phyloP scores from a whole-genome alignment of 2,797 vertebrate species.

The Crocodylus rhombifer region DNA sequence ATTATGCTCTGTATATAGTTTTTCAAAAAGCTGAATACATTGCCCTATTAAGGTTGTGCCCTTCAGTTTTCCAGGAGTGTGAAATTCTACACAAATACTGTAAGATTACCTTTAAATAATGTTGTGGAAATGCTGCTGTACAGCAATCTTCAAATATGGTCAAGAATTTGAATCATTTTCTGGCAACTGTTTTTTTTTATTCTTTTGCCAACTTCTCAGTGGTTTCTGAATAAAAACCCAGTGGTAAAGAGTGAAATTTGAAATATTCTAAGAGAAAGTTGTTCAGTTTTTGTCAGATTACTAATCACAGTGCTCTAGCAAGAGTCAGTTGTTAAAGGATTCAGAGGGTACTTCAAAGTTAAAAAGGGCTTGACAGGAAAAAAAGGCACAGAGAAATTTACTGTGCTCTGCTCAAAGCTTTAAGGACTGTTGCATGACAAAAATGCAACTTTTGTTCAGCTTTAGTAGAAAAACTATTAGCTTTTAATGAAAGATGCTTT shows the following conservation, averaged over 20 bases:
- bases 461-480: not conserved
- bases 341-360: not conserved
- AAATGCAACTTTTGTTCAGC: not conserved
- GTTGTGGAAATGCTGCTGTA: not conserved
- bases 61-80: not conserved
- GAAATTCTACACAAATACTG: slow-evolving; percentile 1
- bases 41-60: not conserved
- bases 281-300: not conserved
- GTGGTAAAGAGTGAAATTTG: not conserved
- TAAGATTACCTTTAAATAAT: not conserved
- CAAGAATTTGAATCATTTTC: not conserved
- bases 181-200: not conserved
- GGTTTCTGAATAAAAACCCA: not conserved
- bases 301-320: no score
- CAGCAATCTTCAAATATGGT: not conserved
- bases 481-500: slow-evolving; percentile 12
- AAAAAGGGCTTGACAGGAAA: not conserved
- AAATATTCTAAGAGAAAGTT: not conserved
- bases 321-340: not conserved
- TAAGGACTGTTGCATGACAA: not conserved
- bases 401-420: not conserved
- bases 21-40: not conserved
- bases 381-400: not conserved
- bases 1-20: slow-evolving; percentile 1
- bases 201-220: not conserved